Base-by-base conservation (phyloP, 1,140 invertebrate genomes). In the Theocolax elegans region DNA sequence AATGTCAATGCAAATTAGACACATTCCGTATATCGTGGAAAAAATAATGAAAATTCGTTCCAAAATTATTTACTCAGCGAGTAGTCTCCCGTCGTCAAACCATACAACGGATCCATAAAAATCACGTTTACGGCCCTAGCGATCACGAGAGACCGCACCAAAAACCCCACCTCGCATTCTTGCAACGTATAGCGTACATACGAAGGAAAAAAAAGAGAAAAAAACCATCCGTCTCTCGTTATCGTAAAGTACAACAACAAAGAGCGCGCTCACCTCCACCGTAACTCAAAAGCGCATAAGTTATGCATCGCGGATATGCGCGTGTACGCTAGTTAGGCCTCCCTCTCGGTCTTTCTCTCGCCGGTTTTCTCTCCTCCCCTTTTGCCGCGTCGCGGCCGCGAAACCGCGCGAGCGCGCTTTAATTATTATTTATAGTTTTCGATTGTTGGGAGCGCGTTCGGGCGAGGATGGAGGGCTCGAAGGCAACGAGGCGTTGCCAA, bases 381-480 rank as follows among this genome's bases (percentile, higher is more conserved):
- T 35, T 35, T 10, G 31, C 10, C 10, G 4, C 10, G 4, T 6
- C 10, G 10, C 10, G 10, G 4, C 4, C 10, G 31, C 4, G 31
- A 4, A 35, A 35, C 4, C 31, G 31, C 31, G 31, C 31, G 65
- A 59, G 38, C 70, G 44, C 73, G 63, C 70, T 78, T 76, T 78
- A 80, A 80, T 80, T 80, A 80, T 78, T 80, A 78, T 80, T 80
- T 80, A 80, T 80, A 72, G 77, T 76, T 74, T 71, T 74, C 76
- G 72, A 79, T 80, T 77, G 76, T 76, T 71, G 67, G 35, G 23
- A 21, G 59, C 4, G 44, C 62, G 44, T 63, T 63, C 74, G 72
- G 53, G 25, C 35, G 29, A 19, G 29, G 13, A 15, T 1, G 23
- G 15, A 21, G n/a, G 15, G 38, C 64, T 56, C 23, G 40, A 58